Evolutionary conservation across 2,797 vertebrate genomes (phyloP).

Genomic region (Gadopsis bispinosus): DNA sequence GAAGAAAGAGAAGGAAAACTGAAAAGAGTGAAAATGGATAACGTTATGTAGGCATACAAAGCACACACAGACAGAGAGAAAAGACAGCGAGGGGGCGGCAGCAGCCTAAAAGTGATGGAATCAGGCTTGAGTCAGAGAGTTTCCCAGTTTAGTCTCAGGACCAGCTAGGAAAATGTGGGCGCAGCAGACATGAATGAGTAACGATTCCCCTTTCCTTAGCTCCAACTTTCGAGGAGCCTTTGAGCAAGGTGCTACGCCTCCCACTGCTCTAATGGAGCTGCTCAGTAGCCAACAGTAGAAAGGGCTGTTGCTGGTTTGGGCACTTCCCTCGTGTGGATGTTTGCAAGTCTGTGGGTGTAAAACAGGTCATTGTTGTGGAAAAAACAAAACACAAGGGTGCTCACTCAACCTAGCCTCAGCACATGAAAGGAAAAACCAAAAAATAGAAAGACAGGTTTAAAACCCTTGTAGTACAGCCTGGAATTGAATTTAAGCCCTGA

Average conservation of each 20-base stretch:
- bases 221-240: slow-evolving; percentile 66
- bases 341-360: slow-evolving; percentile 72
- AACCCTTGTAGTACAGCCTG: slow-evolving; percentile 25
- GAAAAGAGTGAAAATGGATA: slow-evolving; percentile 23
- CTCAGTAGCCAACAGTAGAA: slow-evolving; percentile 52
- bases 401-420: slow-evolving; percentile 48
- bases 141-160: slow-evolving; percentile 71
- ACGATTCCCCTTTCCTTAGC: slow-evolving; percentile 66
- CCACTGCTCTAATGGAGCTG: slow-evolving; percentile 60
- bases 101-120: slow-evolving; percentile 55
- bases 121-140: slow-evolving; percentile 65
- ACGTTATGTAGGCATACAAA: slow-evolving; percentile 26
- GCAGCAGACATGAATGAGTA: slow-evolving; percentile 65
- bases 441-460: slow-evolving; percentile 41
- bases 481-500: slow-evolving; percentile 43
- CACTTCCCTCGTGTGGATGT: slow-evolving; percentile 70
- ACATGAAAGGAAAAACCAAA: slow-evolving; percentile 49
- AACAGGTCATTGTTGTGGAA: slow-evolving; percentile 51
- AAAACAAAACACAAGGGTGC: slow-evolving; percentile 50
- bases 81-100: slow-evolving; percentile 54
- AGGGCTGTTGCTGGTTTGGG: slow-evolving; percentile 49
- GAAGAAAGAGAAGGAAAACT: slow-evolving; percentile 23
- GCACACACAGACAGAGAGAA: slow-evolving; percentile 39
- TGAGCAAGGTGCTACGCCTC: slow-evolving; percentile 69
- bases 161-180: slow-evolving; percentile 71